Base-by-base conservation (phyloP, 2,113 vertebrate species). In the Rhodinocichla rosea region DNA sequence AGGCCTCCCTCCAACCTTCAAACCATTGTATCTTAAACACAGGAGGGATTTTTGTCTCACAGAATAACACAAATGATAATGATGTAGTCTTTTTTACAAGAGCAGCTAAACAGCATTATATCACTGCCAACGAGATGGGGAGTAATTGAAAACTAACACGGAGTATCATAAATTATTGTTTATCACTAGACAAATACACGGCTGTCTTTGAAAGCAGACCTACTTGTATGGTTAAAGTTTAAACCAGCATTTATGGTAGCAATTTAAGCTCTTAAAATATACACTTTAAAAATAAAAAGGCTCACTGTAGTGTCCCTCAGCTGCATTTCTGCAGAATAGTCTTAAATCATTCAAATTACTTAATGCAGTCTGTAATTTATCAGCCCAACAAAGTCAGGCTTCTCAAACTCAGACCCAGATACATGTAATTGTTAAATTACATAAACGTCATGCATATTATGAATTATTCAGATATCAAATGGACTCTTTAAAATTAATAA, bases 311-410 rank as follows among this genome's bases (percentile, higher is more conserved):
- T 76, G 42, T 74, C 68, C 44, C 97, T 96, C 96, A 97, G 93
- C 94, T 97, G 88, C 86, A 55, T 88, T 90, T 95, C 74, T 64
- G 83, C 73, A 77, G 88, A 94, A 85, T 10, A 76, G 40, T 86
- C 92, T 97, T 94, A 96, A 98, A 96, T 95, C 74, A 86, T 89
- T 91, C 60, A 84, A 44, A 30, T 95, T 97, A 97, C 89, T 98
- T 97, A 96, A 97, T 95, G 80, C 55, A 97, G 92, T 83, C 92
- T 94, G 84, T 83, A 97, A 98, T 97, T 98, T 92, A 98, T 92
- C 87, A 93, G 91, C 90, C 83, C 63, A 95, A 97, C 62, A 95
- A 96, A 78, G 47, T 79, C 56, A 62, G 56, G 32, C 42, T 96
- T 94, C 81, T 96, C 94, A 89, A 94, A 79, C 49, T 39, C 92